phyloP scores from a whole-genome alignment of 1,140 invertebrate species.

The Drosophila prosaltans region DNA sequence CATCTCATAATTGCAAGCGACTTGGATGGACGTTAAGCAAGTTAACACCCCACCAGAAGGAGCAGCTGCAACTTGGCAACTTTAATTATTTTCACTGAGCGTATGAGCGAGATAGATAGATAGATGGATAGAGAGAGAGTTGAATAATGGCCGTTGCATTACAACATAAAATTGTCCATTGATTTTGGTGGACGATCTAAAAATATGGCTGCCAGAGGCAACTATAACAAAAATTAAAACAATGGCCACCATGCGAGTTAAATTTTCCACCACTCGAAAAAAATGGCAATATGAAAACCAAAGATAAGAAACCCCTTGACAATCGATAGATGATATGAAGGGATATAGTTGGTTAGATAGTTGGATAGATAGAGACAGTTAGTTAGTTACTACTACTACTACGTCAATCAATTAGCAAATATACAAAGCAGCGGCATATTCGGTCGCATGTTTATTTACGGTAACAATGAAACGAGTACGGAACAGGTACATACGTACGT shows the following conservation, averaged over 20 bases:
- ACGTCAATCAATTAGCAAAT: slow-evolving; percentile 66
- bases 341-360: slow-evolving; percentile 31
- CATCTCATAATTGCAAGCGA: slow-evolving; percentile 69
- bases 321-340: slow-evolving; percentile 42
- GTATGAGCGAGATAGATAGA: slow-evolving; percentile 15
- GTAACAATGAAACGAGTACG: background rate
- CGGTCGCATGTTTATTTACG: slow-evolving; percentile 19
- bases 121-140: slow-evolving; percentile 40
- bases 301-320: slow-evolving; percentile 51
- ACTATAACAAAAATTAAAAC: background rate
- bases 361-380: slow-evolving; percentile 1
- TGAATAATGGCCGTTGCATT: slow-evolving; percentile 73
- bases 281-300: background rate
- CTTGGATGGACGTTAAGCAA: slow-evolving; percentile 76
- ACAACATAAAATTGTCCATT: slow-evolving; percentile 66
- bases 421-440: background rate
- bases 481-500: slow-evolving; percentile 14
- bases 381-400: slow-evolving; percentile 32
- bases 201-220: slow-evolving; percentile 32
- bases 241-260: slow-evolving; percentile 63
- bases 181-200: slow-evolving; percentile 48
- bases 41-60: slow-evolving; percentile 72
- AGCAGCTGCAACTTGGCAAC: slow-evolving; percentile 40
- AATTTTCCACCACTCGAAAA: slow-evolving; percentile 50
- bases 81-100: slow-evolving; percentile 67